Evolutionary conservation across 1,140 invertebrate species (phyloP).

Genomic region (Neuroterus valhalla): DNA sequence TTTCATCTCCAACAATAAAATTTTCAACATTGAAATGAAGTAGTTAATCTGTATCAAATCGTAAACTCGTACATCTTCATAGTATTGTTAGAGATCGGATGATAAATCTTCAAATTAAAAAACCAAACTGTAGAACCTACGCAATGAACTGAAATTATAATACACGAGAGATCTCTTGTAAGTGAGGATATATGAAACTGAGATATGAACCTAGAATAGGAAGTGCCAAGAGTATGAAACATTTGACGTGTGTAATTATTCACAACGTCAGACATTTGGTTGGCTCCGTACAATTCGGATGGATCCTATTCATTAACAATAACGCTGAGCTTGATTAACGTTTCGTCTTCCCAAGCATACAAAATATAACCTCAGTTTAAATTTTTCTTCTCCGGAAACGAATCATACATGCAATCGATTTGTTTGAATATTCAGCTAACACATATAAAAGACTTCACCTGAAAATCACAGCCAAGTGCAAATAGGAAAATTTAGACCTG

Average conservation of each 20-base stretch:
- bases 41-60: no score
- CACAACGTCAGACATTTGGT: conserved; percentile 50
- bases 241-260: conserved; percentile 58
- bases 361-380: not conserved
- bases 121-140: not conserved
- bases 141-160: not conserved
- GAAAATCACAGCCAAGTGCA: no score
- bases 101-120: no score
- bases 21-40: no score
- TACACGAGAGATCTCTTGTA: not conserved
- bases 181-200: not conserved
- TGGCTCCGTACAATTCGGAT: conserved; percentile 40
- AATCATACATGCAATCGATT: no score
- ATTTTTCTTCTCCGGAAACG: no score
- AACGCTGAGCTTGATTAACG: conserved; percentile 14
- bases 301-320: conserved; percentile 52
- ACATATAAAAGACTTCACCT: no score
- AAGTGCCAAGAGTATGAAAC: conserved; percentile 46
- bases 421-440: no score
- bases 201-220: not conserved
- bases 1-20: no score
- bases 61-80: no score
- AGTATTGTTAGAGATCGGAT: no score
- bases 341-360: not conserved
- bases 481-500: no score